Conservation (phyloP, 2,888 invertebrate species). For the Liodrosophila aerea region DNA sequence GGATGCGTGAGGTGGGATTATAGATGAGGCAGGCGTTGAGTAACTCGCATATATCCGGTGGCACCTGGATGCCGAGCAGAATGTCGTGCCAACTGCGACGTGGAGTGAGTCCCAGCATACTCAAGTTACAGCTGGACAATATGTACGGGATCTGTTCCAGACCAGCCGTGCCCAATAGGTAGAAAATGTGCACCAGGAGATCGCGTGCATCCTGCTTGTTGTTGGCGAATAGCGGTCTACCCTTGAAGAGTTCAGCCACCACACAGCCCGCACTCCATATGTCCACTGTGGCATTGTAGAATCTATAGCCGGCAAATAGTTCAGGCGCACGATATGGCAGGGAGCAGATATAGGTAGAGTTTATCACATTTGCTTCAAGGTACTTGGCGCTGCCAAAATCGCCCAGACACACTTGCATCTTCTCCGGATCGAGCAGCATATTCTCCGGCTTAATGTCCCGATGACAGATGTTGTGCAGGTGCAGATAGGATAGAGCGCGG, state of each 20-base stretch:
- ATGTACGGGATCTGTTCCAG: constrained; percentile 86
- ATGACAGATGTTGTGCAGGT: constrained; percentile 98
- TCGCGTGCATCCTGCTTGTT: constrained; percentile 94
- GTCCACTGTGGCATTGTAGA: constrained; percentile 97
- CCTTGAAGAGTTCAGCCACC: constrained; percentile 96
- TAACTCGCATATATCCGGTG: constrained; percentile 93
- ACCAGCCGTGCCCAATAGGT: constrained; percentile 98
- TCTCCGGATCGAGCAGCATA: constrained; percentile 96
- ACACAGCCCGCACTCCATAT: constrained; percentile 99
- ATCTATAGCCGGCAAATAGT: constrained; percentile 98
- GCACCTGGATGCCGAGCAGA: constrained; percentile 94
- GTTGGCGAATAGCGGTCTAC: constrained; percentile 98
- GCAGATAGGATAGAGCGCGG: constrained; percentile 99
- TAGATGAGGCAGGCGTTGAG: constrained; percentile 96
- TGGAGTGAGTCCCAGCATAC: constrained; percentile 82
- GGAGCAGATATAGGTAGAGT: constrained; percentile 99
- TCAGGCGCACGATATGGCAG: constrained; percentile 98
- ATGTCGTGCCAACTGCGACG: constrained; percentile 98
- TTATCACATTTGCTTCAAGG: constrained; percentile 95
- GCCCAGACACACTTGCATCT: constrained; percentile 97
- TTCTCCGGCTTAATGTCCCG: constrained; percentile 99
- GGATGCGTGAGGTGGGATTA: constrained; percentile 96
- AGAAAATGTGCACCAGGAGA: constrained; percentile 99
- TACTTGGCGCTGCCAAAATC: constrained; percentile 99
- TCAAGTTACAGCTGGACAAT: not conserved